Percentiles rank a stretch among this genome's conserved stretches.
phyloP scores from a whole-genome alignment of 2,113 vertebrate species.

The Amphiprion percula region DNA sequence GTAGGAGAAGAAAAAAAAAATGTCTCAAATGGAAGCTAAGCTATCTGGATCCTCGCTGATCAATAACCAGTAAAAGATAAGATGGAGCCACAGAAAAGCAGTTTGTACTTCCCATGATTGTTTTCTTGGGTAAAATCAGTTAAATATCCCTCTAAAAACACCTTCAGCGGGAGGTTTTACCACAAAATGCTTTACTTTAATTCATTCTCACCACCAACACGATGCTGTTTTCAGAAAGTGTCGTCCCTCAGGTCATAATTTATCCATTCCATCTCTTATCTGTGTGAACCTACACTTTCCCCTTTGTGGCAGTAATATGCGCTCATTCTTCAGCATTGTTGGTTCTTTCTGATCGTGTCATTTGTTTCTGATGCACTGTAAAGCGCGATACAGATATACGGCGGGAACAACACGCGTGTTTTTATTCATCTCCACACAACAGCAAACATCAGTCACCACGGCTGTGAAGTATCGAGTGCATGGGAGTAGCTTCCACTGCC shows the following conservation, averaged over 20 bases:
- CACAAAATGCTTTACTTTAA: background rate
- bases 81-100: too few relatives aligned
- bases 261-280: slow-evolving; percentile 27
- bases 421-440: slow-evolving; percentile 20
- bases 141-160: slow-evolving; percentile 18
- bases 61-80: too few relatives aligned
- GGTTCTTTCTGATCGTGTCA: background rate
- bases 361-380: background rate
- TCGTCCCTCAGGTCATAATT: slow-evolving; percentile 10
- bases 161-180: slow-evolving; percentile 3
- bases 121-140: slow-evolving; percentile 13
- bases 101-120: too few relatives aligned
- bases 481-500: slow-evolving; percentile 25
- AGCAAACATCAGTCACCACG: slow-evolving; percentile 41
- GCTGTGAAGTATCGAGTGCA: background rate
- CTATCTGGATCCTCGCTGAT: background rate
- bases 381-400: background rate
- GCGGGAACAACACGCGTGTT: slow-evolving; percentile 1
- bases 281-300: background rate
- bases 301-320: background rate
- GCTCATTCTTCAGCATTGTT: background rate
- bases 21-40: too few relatives aligned
- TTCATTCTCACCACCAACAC: too few relatives aligned
- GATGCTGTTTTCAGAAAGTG: too few relatives aligned
- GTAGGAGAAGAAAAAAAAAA: too few relatives aligned